Base-by-base conservation (phyloP, 2,888 invertebrate species). In the Caenorhabditis uteleia region DNA sequence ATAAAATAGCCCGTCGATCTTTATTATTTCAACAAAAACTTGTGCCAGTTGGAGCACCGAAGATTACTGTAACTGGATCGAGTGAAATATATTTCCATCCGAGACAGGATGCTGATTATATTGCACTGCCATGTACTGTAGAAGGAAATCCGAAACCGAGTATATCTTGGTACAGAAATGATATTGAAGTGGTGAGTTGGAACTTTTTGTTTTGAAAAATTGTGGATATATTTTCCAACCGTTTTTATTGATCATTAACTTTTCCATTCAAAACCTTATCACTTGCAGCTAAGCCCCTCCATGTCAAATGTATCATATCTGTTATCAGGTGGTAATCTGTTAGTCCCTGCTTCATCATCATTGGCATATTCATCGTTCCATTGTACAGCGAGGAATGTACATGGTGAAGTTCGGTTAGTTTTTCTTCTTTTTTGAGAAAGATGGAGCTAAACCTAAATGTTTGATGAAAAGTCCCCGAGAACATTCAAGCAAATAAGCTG, bases 331-430 rank as follows among this genome's bases (percentile, higher is more conserved):
- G 75, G 75, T 6, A 70, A 70, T 26, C 61, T 75, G 1, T 59
- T 75, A 3, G 67, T 75, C 1, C 70, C 75, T 2, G 71, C 75
- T 12, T 40, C 65, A 8, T 26, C 64, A 8, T 27, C 54, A 21
- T 54, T 72, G 12, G 64, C 72, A 12, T 75, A 75, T 46, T 71
- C 75, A 0, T 62, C 69, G 1, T 75, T 75, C 48, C 72, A 75
- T 45, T 75, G 75, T 45, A 56, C 67, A 1, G 74, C 70, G 18
- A 23, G 45, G 5, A 72, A 72, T 44, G 33, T 42, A 14, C 62
- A 58, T 20, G 74, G 74, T 8, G 71, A 58, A 43, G 67, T 71
- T 5, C 43, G 65, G 43, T 65, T n/a, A 25, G 39, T 8, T 47
- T 31, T 46, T 20, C 20, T 14, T 16, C 7, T 36, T 36, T 36